These are phyloP conservation scores for Erebia aethiops DNA, from an alignment of 2,888 invertebrate genomes.

Conservation along the genomic window DNA sequence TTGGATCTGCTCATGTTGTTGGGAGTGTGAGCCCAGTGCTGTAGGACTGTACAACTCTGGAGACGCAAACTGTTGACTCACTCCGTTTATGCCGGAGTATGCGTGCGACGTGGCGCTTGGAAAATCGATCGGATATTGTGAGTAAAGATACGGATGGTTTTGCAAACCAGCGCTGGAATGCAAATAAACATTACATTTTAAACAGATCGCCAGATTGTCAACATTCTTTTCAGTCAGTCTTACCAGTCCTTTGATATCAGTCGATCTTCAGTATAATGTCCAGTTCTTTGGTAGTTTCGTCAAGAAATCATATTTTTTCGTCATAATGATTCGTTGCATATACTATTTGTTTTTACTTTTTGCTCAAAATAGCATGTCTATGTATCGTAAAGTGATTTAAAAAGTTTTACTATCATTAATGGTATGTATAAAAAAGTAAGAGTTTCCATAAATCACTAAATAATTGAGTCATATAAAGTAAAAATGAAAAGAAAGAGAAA, in stretches of 20 bases:
- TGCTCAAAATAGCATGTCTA: neutral
- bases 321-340: neutral
- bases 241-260: constrained; percentile 17
- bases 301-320: no score
- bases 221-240: constrained; percentile 19
- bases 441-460: neutral
- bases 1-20: constrained; percentile 72
- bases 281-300: neutral
- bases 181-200: constrained; percentile 56
- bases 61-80: constrained; percentile 76
- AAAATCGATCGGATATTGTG: constrained; percentile 82
- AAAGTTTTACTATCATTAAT: neutral
- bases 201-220: constrained; percentile 2
- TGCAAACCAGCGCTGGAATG: constrained; percentile 79
- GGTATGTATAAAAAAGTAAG: neutral
- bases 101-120: constrained; percentile 80
- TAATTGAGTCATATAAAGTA: neutral
- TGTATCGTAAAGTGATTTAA: neutral
- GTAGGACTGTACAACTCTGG: constrained; percentile 77
- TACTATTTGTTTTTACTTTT: neutral
- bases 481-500: constrained; percentile 3
- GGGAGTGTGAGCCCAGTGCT: constrained; percentile 66
- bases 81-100: constrained; percentile 76
- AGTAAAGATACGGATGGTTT: constrained; percentile 79
- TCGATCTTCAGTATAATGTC: constrained; percentile 8